These are phyloP conservation scores for Pteropus alecto DNA, from an alignment of 2,113 vertebrate genomes.

Conservation along the genomic window DNA sequence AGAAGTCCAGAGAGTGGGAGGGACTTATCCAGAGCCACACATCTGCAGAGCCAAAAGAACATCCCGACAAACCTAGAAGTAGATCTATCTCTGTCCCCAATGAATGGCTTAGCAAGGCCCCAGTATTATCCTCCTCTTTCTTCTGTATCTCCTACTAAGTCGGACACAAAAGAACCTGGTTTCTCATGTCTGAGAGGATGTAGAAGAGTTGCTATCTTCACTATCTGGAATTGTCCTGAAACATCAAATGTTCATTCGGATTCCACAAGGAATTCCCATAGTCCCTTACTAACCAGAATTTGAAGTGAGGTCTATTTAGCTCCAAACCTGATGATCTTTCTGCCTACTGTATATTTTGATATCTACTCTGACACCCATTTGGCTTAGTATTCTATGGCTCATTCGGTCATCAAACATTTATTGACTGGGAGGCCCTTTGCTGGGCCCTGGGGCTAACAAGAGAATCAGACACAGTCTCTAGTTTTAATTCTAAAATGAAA, in stretches of 20 bases:
- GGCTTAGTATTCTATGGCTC: neutral
- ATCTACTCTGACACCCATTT: neutral
- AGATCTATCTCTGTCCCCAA: neutral
- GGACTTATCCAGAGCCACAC: neutral
- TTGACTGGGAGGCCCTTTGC: neutral
- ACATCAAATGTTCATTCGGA: neutral
- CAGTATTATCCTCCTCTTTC: neutral
- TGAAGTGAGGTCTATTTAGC: neutral
- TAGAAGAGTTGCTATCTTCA: neutral
- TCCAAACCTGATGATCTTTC: neutral
- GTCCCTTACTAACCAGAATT: neutral
- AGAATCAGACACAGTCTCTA: neutral
- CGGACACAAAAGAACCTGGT: neutral
- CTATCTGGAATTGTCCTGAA: neutral
- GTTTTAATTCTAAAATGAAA: constrained; percentile 47
- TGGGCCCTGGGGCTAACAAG: neutral
- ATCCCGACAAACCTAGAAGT: neutral
- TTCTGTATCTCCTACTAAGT: neutral
- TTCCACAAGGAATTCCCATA: neutral
- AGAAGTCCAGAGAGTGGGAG: neutral
- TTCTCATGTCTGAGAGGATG: neutral
- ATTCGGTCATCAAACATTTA: constrained; percentile 3
- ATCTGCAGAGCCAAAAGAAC: neutral
- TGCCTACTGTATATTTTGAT: neutral
- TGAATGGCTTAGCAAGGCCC: neutral